Conservation (phyloP, 2,113 vertebrate species). For the Columba janthina region DNA sequence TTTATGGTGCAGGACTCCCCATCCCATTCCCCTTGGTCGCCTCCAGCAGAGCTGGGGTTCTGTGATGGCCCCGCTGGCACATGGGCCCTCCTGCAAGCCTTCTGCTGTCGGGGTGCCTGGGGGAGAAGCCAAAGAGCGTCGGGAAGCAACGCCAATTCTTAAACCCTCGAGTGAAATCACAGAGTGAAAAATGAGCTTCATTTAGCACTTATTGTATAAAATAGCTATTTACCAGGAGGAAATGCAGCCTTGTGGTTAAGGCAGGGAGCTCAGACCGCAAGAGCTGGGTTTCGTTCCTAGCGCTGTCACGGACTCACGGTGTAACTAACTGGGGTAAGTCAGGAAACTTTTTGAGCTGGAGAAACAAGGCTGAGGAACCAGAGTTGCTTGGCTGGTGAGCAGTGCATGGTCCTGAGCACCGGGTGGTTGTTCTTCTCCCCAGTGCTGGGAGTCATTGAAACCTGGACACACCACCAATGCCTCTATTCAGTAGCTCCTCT, state of each 20-base stretch:
- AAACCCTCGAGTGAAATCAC: conserved; percentile 51
- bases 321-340: conserved; percentile 10
- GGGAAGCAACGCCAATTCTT: conserved; percentile 2
- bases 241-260: conserved; percentile 66
- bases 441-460: neutral
- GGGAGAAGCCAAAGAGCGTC: neutral
- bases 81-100: neutral
- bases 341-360: neutral
- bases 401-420: rapidly evolving
- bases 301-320: neutral
- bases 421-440: neutral
- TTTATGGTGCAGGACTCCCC: neutral
- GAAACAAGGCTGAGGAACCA: neutral
- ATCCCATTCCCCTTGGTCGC: rapidly evolving
- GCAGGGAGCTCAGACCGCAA: conserved; percentile 44
- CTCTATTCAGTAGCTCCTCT: neutral
- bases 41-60: neutral
- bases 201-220: conserved; percentile 70
- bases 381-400: neutral
- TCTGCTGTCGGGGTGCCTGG: neutral
- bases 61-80: neutral
- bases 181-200: conserved; percentile 56
- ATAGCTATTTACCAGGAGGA: conserved; percentile 61
- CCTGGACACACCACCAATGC: neutral
- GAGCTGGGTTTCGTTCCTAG: conserved; percentile 33